These are phyloP conservation scores for Schlechtendalia chinensis DNA, from an alignment of 1,140 invertebrate species.

Conservation along the genomic window DNA sequence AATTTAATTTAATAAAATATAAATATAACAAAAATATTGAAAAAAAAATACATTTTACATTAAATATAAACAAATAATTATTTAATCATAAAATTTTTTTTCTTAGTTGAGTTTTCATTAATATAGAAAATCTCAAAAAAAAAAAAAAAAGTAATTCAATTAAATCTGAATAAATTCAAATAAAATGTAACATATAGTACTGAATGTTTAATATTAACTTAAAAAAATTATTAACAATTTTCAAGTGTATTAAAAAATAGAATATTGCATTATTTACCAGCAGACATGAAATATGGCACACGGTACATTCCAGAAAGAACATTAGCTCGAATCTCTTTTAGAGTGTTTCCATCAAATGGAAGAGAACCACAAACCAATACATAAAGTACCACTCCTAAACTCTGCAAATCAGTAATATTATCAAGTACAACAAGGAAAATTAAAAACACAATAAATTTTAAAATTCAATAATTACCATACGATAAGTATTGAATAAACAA, in stretches of 20 bases:
- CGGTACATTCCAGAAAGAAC: conserved; percentile 84
- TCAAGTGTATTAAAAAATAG: background rate
- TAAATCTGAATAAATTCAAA: background rate
- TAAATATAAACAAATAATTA: no score
- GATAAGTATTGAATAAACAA: background rate
- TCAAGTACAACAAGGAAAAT: background rate
- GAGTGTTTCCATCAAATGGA: conserved; percentile 84
- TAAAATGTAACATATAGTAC: background rate
- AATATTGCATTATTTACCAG: conserved; percentile 62
- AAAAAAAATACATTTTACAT: no score
- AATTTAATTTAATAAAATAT: no score
- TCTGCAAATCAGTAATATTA: conserved; percentile 62
- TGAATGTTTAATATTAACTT: no score
- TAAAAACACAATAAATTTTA: background rate
- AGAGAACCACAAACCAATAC: conserved; percentile 88
- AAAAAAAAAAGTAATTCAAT: no score
- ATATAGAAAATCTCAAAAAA: no score
- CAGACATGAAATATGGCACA: conserved; percentile 91
- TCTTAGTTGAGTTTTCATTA: no score
- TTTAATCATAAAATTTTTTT: no score
- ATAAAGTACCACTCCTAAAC: conserved; percentile 88
- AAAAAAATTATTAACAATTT: background rate
- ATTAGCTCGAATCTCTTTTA: conserved; percentile 76
- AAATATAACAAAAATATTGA: no score
- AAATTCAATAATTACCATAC: background rate